Conservation (phyloP, 2,888 invertebrate genomes). For the Adelognathus sp. region DNA sequence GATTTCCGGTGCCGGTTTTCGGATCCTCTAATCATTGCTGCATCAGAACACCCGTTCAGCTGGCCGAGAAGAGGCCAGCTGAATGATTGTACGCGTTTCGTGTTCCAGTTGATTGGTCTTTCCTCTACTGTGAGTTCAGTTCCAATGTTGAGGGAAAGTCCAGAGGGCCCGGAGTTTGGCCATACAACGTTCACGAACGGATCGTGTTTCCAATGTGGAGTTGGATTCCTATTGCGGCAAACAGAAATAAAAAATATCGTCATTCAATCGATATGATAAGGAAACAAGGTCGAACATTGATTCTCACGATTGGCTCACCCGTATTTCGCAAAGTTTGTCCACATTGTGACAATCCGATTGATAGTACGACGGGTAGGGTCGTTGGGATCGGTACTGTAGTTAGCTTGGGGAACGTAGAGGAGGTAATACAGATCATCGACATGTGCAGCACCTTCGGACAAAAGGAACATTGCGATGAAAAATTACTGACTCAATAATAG, state of each 20-base stretch:
- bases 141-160: slow-evolving; percentile 15
- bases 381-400: slow-evolving; percentile 11
- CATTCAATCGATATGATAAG: neutral
- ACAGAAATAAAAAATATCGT: neutral
- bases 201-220: neutral
- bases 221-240: slow-evolving; percentile 1
- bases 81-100: neutral
- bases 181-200: neutral
- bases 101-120: neutral
- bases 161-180: slow-evolving; percentile 9
- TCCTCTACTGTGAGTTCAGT: neutral
- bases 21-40: too few relatives aligned
- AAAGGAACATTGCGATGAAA: neutral
- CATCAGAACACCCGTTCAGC: neutral
- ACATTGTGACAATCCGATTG: slow-evolving; percentile 13
- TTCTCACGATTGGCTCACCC: neutral
- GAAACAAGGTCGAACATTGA: neutral
- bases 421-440: slow-evolving; percentile 9
- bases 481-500: neutral
- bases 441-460: slow-evolving; percentile 14
- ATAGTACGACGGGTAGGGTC: neutral
- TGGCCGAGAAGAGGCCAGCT: neutral
- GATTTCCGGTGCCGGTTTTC: too few relatives aligned
- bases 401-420: neutral
- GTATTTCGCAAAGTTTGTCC: slow-evolving; percentile 45